Base-by-base conservation (phyloP, 2,888 invertebrate genomes). In the Helicoverpa assulta region DNA sequence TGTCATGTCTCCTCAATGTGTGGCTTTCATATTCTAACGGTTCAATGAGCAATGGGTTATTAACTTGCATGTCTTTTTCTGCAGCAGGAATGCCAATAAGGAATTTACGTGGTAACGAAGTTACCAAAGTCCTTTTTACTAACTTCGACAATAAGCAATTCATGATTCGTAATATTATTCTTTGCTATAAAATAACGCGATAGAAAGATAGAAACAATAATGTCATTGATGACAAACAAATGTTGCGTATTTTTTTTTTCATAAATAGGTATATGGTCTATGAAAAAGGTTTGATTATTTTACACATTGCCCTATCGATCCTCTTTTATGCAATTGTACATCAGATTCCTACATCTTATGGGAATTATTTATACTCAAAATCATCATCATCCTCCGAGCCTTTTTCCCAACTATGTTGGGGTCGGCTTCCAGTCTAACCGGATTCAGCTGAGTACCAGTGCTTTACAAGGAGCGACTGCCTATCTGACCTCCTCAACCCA, bases 1-100 rank as follows among this genome's bases (percentile, higher is more conserved):
- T 95, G 63, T 95, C 88, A 70, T 95, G 95, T 55, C 78, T 88
- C 60, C 88, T 88, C 1, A 95, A 52, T 0, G 93, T 95, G 70
- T 89, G 86, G 56, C 81, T 81, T 18, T 86, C 76, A 19, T 81
- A 73, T 53, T 88, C 88, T 2, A 95, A 86, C 0, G 92, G 92
- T 43, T 78, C 67, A 8, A 78, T 77, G 6, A 61, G n/a, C 19
- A 67, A 70, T 0, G 64, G 61, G 51, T 62, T 18, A 1, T 67
- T 50, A 21, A 64, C 50, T 18, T 61, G 29, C n/a, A 76, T 58
- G 51, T 63, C 37, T 40, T 67, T 53, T 10, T 50, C 21, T 8
- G 64, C 53, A 43, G 43, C 55, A 29, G 60, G 10, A 12, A 57
- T 1, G 18, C 50, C 26, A 8, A 40, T 62, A 7, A 65, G 29